Evolutionary conservation across 2,888 invertebrate genomes (phyloP).

Genomic region (Apeira syringaria): DNA sequence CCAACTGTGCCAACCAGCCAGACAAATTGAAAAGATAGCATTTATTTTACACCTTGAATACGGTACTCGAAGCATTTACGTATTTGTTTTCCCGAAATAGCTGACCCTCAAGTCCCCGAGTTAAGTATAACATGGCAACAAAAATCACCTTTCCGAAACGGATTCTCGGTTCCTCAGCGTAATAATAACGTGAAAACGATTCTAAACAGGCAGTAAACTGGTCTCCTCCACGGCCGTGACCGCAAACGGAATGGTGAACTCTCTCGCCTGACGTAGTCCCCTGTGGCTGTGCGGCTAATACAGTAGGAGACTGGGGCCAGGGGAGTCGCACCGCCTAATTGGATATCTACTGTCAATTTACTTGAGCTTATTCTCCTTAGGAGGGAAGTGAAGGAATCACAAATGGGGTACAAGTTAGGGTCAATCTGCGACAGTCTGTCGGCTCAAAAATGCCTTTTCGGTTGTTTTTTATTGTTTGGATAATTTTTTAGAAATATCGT

Average conservation of each 20-base stretch:
- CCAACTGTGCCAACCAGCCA: too few species aligned
- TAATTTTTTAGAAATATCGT: constrained; percentile 7
- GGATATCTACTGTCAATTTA: too few species aligned
- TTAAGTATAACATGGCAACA: constrained; percentile 27
- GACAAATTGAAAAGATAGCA: constrained; percentile 15
- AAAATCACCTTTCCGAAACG: constrained; percentile 27
- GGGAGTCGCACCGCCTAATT: constrained; percentile 2
- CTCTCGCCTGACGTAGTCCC: constrained; percentile 2
- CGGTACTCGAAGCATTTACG: constrained; percentile 1
- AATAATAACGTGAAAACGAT: constrained; percentile 33
- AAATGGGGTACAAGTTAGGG: constrained; percentile 2
- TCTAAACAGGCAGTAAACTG: constrained; percentile 29
- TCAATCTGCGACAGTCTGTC: background rate
- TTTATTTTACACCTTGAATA: too few species aligned
- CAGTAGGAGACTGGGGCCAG: constrained; percentile 2
- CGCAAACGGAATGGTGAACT: constrained; percentile 32
- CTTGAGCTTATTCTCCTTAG: constrained; percentile 1
- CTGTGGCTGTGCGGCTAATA: background rate
- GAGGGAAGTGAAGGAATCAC: constrained; percentile 3
- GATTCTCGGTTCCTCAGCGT: constrained; percentile 26
- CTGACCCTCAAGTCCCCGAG: constrained; percentile 15
- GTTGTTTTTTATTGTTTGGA: constrained; percentile 4
- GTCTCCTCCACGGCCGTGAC: constrained; percentile 25
- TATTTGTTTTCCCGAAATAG: constrained; percentile 14
- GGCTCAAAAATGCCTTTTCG: background rate